A percentile compares a stretch with the other conserved stretches of the same genome.
phyloP scores from a whole-genome alignment of 2,888 invertebrate species.

The Tromatobia lineatoria region DNA sequence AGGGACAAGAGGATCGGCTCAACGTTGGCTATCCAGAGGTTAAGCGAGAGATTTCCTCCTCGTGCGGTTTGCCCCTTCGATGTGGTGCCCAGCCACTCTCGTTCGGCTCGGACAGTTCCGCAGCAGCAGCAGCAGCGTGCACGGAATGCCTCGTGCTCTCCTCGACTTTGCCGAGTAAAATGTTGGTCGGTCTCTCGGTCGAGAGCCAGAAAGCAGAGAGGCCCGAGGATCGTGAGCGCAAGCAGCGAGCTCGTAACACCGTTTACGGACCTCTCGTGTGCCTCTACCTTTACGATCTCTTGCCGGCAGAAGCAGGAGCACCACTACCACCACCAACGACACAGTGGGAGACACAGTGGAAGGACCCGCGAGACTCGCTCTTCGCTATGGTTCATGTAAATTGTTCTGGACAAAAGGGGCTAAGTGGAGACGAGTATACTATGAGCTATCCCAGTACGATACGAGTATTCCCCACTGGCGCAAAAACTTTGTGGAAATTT shows the following conservation, averaged over 20 bases:
- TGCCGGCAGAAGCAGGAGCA: slow-evolving; percentile 14
- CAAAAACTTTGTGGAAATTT: slow-evolving; percentile 42
- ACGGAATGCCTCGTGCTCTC: slow-evolving; percentile 45
- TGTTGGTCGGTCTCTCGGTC: slow-evolving; percentile 29
- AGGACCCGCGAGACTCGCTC: slow-evolving; percentile 20
- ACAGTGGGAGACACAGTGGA: not conserved
- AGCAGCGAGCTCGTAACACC: slow-evolving; percentile 52
- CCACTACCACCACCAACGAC: not conserved
- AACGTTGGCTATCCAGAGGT: not conserved
- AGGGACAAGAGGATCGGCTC: slow-evolving; percentile 20
- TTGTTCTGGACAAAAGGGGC: slow-evolving; percentile 52
- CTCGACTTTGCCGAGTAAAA: slow-evolving; percentile 48
- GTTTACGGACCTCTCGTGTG: slow-evolving; percentile 38
- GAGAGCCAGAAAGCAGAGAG: slow-evolving; percentile 37
- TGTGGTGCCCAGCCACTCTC: slow-evolving; percentile 51
- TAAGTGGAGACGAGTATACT: slow-evolving; percentile 49
- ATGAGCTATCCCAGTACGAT: slow-evolving; percentile 3
- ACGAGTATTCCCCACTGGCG: slow-evolving; percentile 7
- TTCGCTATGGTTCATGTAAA: slow-evolving; percentile 50
- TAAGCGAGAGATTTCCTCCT: slow-evolving; percentile 35
- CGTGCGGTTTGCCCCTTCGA: slow-evolving; percentile 55
- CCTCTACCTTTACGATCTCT: slow-evolving; percentile 15
- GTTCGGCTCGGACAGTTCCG: slow-evolving; percentile 61
- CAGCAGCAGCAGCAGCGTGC: slow-evolving; percentile 52
- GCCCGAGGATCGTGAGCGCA: slow-evolving; percentile 15